Conservation (phyloP, 1,140 invertebrate genomes). For the Dufourea novaeangliae region DNA sequence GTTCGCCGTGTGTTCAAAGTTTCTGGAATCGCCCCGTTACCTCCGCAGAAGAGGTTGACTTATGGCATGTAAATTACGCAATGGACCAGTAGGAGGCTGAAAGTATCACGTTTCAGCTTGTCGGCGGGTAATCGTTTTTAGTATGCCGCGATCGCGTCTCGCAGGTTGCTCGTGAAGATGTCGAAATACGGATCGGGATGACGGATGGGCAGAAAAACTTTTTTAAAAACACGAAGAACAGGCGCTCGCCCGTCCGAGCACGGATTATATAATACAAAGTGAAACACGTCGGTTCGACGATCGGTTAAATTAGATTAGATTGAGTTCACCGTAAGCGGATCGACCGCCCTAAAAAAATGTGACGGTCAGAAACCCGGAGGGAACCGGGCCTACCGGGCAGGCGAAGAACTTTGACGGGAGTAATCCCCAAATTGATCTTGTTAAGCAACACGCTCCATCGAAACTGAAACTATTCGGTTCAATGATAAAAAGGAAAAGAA, state of each 20-base stretch:
- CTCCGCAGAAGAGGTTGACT: conserved; percentile 26
- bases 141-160: conserved; percentile 48
- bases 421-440: background rate
- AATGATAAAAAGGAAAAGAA: background rate
- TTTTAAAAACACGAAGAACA: conserved; percentile 22
- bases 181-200: conserved; percentile 49
- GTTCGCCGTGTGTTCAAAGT: conserved; percentile 16
- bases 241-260: background rate
- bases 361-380: background rate
- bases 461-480: background rate
- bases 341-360: background rate
- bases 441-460: background rate
- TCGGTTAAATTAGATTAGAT: conserved; percentile 34
- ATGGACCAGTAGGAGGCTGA: conserved; percentile 56
- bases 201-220: conserved; percentile 27
- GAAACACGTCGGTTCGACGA: conserved; percentile 18
- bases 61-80: conserved; percentile 63
- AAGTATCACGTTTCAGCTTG: conserved; percentile 61
- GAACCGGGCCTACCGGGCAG: background rate
- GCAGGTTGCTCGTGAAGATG: conserved; percentile 54
- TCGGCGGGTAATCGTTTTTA: conserved; percentile 60
- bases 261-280: conserved; percentile 16
- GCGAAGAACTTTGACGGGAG: background rate
- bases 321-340: background rate
- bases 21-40: conserved; percentile 30